phyloP scores from a whole-genome alignment of 2,888 invertebrate species.

The Vesta saturnalis region DNA sequence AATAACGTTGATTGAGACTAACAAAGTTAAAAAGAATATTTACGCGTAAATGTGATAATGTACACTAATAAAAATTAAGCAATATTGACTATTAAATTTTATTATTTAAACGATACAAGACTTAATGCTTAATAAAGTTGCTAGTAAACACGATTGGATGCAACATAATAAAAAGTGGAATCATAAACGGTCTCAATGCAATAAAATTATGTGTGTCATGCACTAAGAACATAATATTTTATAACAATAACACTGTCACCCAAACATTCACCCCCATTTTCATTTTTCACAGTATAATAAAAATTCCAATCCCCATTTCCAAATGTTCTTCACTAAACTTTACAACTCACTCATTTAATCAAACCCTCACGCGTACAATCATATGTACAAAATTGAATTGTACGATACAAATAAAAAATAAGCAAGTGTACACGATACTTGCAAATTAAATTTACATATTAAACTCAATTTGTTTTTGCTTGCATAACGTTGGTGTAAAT shows the following conservation, averaged over 20 bases:
- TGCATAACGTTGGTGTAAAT: background rate
- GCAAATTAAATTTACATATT: slow-evolving; percentile 2
- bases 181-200: too few species aligned
- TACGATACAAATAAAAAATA: background rate
- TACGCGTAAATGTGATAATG: too few species aligned
- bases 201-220: too few species aligned
- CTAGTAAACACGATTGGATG: too few species aligned
- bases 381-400: background rate
- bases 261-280: background rate
- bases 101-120: too few species aligned
- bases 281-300: background rate
- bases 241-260: background rate
- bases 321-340: background rate
- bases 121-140: too few species aligned
- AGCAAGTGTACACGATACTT: background rate
- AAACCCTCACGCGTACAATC: background rate
- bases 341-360: background rate
- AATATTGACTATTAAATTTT: too few species aligned
- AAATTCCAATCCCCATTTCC: background rate
- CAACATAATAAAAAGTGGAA: too few species aligned
- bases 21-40: too few species aligned
- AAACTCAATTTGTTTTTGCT: background rate
- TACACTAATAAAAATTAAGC: too few species aligned
- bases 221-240: too few species aligned
- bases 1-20: too few species aligned